Evolutionary conservation across 2,113 vertebrate species (phyloP).

Genomic region (Cyprinus carpio): DNA sequence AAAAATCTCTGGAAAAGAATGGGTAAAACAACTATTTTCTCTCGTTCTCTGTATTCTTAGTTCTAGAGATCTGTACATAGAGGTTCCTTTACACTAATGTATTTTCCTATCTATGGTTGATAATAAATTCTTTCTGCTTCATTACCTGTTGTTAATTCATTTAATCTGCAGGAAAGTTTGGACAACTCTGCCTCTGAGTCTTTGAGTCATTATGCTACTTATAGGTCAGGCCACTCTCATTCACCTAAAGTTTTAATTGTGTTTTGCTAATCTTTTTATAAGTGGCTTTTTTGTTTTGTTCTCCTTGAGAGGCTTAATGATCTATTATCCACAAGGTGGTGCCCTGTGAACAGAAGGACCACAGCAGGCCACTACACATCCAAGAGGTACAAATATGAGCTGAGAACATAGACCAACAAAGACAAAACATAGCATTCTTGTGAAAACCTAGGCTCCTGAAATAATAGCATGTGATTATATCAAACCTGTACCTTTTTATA

Average conservation of each 20-base stretch:
- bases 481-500: too few species aligned
- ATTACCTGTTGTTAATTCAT: neutral
- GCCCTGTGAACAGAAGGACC: slow-evolving; percentile 5
- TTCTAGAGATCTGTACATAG: slow-evolving; percentile 26
- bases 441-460: too few species aligned
- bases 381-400: too few species aligned
- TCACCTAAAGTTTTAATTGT: neutral
- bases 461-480: too few species aligned
- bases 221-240: neutral
- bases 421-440: too few species aligned
- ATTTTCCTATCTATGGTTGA: slow-evolving; percentile 44
- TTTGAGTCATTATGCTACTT: too few species aligned
- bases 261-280: too few species aligned
- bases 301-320: too few species aligned
- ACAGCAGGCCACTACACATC: neutral
- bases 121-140: slow-evolving; percentile 41
- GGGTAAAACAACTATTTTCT: slow-evolving; percentile 36
- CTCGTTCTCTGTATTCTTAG: slow-evolving; percentile 21
- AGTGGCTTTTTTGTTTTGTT: neutral
- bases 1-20: slow-evolving; percentile 17
- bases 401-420: too few species aligned
- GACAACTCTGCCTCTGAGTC: too few species aligned
- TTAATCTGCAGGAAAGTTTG: too few species aligned
- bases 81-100: slow-evolving; percentile 25
- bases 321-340: slow-evolving; percentile 41